These are phyloP conservation scores for Hemicordylus capensis DNA, from an alignment of 2,113 vertebrate species.

Conservation along the genomic window DNA sequence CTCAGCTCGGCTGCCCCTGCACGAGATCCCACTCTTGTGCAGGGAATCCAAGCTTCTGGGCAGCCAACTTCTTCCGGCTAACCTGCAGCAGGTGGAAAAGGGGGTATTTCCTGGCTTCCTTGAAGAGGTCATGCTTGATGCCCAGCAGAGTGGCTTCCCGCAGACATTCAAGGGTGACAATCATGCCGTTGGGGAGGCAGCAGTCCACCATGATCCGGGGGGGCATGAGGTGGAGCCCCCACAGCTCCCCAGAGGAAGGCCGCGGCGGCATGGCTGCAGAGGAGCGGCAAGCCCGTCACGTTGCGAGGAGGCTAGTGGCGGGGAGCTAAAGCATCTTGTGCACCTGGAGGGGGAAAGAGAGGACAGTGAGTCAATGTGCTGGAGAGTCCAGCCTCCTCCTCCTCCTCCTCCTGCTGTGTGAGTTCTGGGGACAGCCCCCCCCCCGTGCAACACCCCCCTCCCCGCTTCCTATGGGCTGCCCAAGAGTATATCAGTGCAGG, in stretches of 20 bases:
- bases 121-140: conserved; percentile 82
- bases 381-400: no score
- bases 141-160: conserved; percentile 78
- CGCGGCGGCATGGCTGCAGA: conserved; percentile 74
- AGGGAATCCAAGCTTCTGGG: background rate
- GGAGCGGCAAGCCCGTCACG: background rate
- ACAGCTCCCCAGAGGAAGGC: conserved; percentile 81
- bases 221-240: conserved; percentile 84
- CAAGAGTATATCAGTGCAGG: background rate
- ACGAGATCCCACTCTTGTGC: rapidly evolving
- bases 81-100: conserved; percentile 76
- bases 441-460: background rate
- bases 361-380: rapidly evolving
- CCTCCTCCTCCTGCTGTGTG: background rate
- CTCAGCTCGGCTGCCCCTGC: no score
- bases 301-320: background rate
- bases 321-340: background rate
- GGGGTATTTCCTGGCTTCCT: conserved; percentile 79
- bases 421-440: background rate
- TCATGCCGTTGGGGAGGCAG: conserved; percentile 82
- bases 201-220: conserved; percentile 84
- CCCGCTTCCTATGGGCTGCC: background rate
- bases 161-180: conserved; percentile 82
- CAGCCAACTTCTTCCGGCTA: no score
- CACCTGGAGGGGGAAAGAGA: background rate